A percentile compares a stretch with the other conserved stretches of the same genome.
Conservation (phyloP, 2,113 vertebrate genomes). For the Taurulus bubalis region DNA sequence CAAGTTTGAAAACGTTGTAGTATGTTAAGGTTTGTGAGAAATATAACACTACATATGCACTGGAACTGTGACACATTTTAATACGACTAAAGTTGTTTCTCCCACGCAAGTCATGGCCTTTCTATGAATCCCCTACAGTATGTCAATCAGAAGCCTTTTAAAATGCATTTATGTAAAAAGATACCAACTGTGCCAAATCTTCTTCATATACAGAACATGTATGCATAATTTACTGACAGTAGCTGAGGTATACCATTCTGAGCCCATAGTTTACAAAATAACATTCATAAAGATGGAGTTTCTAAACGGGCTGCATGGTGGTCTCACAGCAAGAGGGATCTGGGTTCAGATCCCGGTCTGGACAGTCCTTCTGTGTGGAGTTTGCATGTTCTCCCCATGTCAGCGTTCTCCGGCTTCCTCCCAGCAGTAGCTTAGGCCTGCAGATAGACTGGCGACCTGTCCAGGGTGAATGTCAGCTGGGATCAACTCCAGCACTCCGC, state of each 20-base stretch:
- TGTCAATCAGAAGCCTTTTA: conserved; percentile 32
- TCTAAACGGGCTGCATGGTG: no score
- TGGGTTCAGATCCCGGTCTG: no score
- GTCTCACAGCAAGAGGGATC: no score
- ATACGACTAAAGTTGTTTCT: conserved; percentile 22
- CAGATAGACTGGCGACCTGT: no score
- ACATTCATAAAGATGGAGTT: neutral
- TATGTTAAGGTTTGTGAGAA: neutral
- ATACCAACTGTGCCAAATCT: neutral
- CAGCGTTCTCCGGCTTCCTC: no score
- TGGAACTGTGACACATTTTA: conserved; percentile 20
- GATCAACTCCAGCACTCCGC: no score
- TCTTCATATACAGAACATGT: neutral
- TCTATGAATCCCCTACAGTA: conserved; percentile 5
- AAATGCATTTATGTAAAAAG: conserved; percentile 15
- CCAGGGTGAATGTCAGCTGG: no score
- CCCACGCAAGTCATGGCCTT: conserved; percentile 18
- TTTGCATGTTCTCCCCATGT: no score
- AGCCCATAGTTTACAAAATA: conserved; percentile 2
- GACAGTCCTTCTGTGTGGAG: no score
- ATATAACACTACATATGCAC: neutral
- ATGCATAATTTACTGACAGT: neutral
- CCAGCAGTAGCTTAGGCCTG: no score
- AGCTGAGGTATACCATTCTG: neutral
- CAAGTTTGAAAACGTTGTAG: neutral